Base-by-base conservation (phyloP, 1,140 invertebrate species). In the Dreissena rostriformis region DNA sequence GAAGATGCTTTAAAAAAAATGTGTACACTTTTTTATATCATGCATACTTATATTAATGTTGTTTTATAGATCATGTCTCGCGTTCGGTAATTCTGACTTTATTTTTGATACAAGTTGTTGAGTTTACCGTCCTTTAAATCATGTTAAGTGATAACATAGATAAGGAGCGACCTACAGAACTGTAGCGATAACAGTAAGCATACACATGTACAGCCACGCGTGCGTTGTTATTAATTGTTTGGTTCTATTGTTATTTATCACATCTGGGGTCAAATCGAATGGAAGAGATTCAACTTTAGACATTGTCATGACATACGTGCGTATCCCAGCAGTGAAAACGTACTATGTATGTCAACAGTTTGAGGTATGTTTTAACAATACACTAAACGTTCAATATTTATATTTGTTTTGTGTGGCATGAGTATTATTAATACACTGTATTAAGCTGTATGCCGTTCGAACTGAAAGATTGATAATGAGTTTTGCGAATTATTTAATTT, bases 271-370 rank as follows among this genome's bases (percentile, higher is more conserved):
- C 8, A 39, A 39, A 8, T 5, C 39, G 39, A 39, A 39, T 5
- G 39, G 39, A 39, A 39, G 39, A 2, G 39, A 39, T 39, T 61
- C 57, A n/a, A n/a, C 57, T 4, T 28, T 80, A 39, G 67, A 80
- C 39, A 65, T 75, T 57, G 29, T 26, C 17, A 14, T 82, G n/a
- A 17, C 61, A 17, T 29, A 49, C n/a, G 70, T 75, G n/a, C 65
- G 28, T 66, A 52, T 80, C 22, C 78, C 78, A 11, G 53, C 24
- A 57, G 53, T 39, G 49, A 19, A 57, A 57, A 91, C 90, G 0
- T 68, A 79, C 8, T 91, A 91, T 53, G 84, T 87, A 0, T 91
- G 90, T 78, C 86, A 88, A 74, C 77, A 83, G 53, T 79, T 87
- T 12, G 65, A 86, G 85, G 89, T 88, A 79, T 65, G 63, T 39